Evolutionary conservation across 2,888 invertebrate genomes (phyloP).

Genomic region (Drosophila ustulata): DNA sequence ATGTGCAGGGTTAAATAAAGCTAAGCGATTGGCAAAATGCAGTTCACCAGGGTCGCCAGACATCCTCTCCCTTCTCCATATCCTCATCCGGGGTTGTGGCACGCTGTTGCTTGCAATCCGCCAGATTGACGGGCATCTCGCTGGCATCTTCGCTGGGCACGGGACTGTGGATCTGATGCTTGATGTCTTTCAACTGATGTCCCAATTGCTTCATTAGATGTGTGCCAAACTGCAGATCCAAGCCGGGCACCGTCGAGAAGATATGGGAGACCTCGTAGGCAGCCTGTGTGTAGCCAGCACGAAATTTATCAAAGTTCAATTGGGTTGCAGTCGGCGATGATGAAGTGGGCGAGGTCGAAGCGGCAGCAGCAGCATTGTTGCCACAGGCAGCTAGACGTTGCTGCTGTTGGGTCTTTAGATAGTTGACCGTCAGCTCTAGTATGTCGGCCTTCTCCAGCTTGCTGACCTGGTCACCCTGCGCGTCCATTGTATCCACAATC

Average conservation of each 20-base stretch:
- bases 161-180: slow-evolving; percentile 51
- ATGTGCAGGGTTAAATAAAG: slow-evolving; percentile 53
- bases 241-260: slow-evolving; percentile 92
- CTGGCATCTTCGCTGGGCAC: slow-evolving; percentile 29
- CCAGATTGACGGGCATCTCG: slow-evolving; percentile 60
- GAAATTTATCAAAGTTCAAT: slow-evolving; percentile 92
- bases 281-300: slow-evolving; percentile 95
- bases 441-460: slow-evolving; percentile 96
- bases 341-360: slow-evolving; percentile 15
- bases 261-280: slow-evolving; percentile 95
- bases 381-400: slow-evolving; percentile 82
- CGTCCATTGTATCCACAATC: slow-evolving; percentile 92
- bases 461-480: slow-evolving; percentile 95
- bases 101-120: slow-evolving; percentile 38
- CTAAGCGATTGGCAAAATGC: slow-evolving; percentile 23
- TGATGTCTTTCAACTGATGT: slow-evolving; percentile 89
- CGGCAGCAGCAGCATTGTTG: slow-evolving; percentile 65
- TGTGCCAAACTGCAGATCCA: slow-evolving; percentile 93
- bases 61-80: slow-evolving; percentile 68
- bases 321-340: slow-evolving; percentile 28
- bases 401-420: slow-evolving; percentile 86
- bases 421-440: slow-evolving; percentile 93
- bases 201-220: slow-evolving; percentile 96
- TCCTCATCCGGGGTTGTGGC: slow-evolving; percentile 39
- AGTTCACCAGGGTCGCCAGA: slow-evolving; percentile 80